A percentile compares a stretch with the other conserved stretches of the same genome.
phyloP scores from a whole-genome alignment of 30 jellyfish, hydroid and myxozoan genomes.

The Sanderia malayensis region DNA sequence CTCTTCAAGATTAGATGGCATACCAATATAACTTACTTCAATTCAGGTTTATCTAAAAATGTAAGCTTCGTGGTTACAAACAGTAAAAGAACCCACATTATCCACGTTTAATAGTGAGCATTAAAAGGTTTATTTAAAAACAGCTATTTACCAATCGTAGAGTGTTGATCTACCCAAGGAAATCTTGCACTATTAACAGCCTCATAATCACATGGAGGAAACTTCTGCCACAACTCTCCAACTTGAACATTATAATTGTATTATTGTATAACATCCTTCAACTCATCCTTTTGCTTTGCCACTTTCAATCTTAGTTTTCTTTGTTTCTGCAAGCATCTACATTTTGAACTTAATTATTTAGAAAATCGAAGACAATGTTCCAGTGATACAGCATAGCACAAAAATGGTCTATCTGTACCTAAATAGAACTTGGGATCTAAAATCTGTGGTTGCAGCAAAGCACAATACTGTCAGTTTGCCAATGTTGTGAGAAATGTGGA shows the following conservation, averaged over 20 bases:
- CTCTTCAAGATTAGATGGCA: no score
- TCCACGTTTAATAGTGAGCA: no score
- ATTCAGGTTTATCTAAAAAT: no score
- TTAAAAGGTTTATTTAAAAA: no score
- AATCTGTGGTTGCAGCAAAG: neutral
- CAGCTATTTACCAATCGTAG: no score
- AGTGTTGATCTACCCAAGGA: neutral
- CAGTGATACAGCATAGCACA: no score
- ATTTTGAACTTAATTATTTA: no score
- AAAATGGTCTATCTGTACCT: neutral
- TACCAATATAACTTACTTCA: no score
- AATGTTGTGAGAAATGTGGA: constrained; percentile 13
- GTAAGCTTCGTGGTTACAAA: no score
- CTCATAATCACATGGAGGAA: neutral
- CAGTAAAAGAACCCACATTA: no score
- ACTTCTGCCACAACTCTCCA: neutral
- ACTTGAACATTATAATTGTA: neutral
- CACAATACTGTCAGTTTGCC: constrained; percentile 8
- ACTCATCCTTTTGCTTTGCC: constrained; percentile 1
- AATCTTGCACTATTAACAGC: neutral
- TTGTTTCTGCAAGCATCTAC: constrained; percentile 10
- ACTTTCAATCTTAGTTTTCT: constrained; percentile 3
- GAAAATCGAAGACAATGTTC: no score
- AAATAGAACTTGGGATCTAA: neutral
- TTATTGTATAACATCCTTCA: neutral